phyloP scores from a whole-genome alignment of 1,140 invertebrate species.

The Brachionus sp. region DNA sequence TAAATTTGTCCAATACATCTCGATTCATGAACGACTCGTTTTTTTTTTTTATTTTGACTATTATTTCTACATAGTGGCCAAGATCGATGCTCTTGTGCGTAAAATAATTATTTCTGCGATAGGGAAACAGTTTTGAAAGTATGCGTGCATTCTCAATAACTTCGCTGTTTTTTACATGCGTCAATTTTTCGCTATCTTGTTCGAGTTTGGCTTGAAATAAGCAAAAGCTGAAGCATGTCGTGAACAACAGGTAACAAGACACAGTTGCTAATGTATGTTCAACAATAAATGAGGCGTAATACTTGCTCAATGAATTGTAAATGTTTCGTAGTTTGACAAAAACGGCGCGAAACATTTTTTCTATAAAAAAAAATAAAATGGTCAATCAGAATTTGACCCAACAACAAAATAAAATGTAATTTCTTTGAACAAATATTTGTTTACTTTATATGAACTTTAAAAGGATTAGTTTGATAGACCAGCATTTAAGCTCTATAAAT shows the following conservation, averaged over 20 bases:
- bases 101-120: conserved; percentile 12
- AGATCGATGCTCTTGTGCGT: not conserved
- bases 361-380: conserved; percentile 14
- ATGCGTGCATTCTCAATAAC: not conserved
- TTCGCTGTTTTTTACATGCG: conserved; percentile 11
- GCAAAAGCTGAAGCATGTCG: not conserved
- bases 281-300: not conserved
- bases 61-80: conserved; percentile 37
- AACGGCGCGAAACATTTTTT: conserved; percentile 40
- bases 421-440: not conserved
- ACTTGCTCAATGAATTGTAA: conserved; percentile 23
- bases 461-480: not conserved
- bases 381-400: not conserved
- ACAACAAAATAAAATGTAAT: not conserved
- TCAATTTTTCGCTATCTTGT: conserved; percentile 15
- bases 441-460: not conserved
- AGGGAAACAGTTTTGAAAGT: not conserved
- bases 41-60: not conserved
- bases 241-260: not conserved
- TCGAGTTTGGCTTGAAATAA: not conserved
- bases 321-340: conserved; percentile 29
- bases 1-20: conserved; percentile 5
- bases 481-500: not conserved
- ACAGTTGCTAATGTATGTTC: not conserved
- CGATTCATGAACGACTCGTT: not conserved